Percentiles rank a stretch among this genome's conserved stretches.
Conservation (phyloP, 2,113 vertebrate genomes). For the Neolamprologus ventralis region DNA sequence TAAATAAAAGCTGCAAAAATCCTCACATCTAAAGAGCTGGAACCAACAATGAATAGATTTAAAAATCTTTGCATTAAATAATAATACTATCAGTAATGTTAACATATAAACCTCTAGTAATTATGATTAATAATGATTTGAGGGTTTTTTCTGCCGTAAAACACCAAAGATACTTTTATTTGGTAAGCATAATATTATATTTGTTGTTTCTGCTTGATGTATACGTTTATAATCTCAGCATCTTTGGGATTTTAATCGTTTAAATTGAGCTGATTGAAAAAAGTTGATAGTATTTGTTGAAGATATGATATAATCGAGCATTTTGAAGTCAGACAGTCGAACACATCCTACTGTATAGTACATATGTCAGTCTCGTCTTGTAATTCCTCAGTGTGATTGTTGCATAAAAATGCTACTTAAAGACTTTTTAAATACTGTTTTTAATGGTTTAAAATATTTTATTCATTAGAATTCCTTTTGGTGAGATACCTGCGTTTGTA, state of each 20-base stretch:
- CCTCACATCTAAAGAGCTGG: not conserved
- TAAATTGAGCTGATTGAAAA: not conserved
- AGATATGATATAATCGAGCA: not conserved
- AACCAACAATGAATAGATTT: not conserved
- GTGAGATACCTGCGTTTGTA: no score
- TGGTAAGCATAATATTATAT: not conserved
- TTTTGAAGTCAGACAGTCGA: rapidly evolving
- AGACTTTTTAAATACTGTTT: no score
- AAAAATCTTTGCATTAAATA: not conserved
- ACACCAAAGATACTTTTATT: not conserved
- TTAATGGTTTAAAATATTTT: no score
- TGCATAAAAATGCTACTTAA: no score
- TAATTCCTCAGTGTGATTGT: no score
- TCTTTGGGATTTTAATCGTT: not conserved
- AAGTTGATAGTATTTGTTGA: rapidly evolving
- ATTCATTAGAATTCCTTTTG: no score
- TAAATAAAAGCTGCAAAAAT: not conserved
- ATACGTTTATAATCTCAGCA: not conserved
- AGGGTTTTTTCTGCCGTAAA: not conserved
- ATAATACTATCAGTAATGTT: not conserved
- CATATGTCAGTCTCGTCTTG: no score
- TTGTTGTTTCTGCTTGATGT: not conserved
- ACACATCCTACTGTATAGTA: not conserved
- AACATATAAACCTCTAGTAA: not conserved
- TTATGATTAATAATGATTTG: not conserved